These are phyloP conservation scores for Empidonax traillii DNA, from an alignment of 2,113 vertebrate genomes.

Conservation along the genomic window DNA sequence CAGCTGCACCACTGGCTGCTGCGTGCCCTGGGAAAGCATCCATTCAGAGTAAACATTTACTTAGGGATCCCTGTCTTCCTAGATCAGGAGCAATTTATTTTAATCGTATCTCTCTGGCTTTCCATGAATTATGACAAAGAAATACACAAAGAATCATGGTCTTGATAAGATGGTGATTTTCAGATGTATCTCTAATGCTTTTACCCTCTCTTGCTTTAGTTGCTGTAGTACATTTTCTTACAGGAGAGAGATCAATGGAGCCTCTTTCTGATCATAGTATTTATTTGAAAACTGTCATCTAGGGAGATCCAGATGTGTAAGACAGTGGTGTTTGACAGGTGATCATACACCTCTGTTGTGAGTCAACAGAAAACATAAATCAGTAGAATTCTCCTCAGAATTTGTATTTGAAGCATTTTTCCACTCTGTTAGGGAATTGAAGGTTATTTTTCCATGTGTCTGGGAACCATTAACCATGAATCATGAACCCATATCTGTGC, in stretches of 20 bases:
- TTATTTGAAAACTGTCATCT: neutral
- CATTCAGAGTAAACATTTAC: neutral
- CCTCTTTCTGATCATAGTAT: neutral
- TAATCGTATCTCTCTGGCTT: neutral
- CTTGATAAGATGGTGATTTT: neutral
- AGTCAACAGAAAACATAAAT: neutral
- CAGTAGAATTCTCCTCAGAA: neutral
- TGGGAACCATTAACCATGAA: neutral
- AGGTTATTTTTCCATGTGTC: neutral
- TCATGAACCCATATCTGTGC: neutral
- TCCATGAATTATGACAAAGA: neutral
- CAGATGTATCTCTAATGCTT: neutral
- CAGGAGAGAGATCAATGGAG: neutral
- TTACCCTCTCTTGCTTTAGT: neutral
- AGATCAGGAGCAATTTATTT: neutral
- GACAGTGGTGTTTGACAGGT: neutral
- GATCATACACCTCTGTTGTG: neutral
- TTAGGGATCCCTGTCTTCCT: neutral
- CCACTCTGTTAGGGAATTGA: neutral
- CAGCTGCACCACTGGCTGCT: neutral
- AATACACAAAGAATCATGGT: neutral
- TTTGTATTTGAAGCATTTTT: neutral
- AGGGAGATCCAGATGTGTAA: neutral
- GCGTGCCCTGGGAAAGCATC: rapidly evolving
- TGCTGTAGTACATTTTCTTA: neutral